Conservation (phyloP, 35 echinoderm and acorn worm genomes). For the Acanthaster planci region DNA sequence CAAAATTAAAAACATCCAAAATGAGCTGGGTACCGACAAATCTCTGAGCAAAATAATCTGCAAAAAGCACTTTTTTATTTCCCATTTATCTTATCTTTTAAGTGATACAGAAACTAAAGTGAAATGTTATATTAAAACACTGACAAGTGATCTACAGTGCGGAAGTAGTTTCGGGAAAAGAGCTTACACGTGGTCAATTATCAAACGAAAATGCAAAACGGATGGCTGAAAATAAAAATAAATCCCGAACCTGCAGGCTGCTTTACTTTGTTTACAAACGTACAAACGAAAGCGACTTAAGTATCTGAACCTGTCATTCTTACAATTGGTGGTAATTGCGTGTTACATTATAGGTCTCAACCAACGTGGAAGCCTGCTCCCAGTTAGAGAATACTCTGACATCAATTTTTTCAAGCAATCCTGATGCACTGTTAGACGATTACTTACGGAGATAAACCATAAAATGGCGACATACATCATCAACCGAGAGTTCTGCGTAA, state of each 20-base stretch:
- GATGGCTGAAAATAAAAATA: conserved; percentile 1
- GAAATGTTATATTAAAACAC: background rate
- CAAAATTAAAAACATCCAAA: conserved; percentile 5
- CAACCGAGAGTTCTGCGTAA: background rate
- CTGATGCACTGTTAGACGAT: too few relatives aligned
- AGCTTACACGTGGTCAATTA: background rate
- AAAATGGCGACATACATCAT: too few relatives aligned
- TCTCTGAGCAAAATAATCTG: background rate
- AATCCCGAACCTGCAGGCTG: conserved; percentile 17
- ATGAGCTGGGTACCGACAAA: background rate
- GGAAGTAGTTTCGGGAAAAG: background rate
- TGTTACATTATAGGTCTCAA: background rate
- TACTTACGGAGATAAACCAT: too few relatives aligned
- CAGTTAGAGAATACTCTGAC: background rate
- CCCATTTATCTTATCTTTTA: background rate
- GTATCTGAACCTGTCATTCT: background rate
- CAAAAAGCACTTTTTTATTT: conserved; percentile 18
- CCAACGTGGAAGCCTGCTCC: conserved; percentile 4
- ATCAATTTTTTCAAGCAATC: too few relatives aligned
- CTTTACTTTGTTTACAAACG: background rate
- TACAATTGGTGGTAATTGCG: background rate
- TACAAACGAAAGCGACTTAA: conserved; percentile 15
- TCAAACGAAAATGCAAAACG: conserved; percentile 1
- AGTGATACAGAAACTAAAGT: background rate
- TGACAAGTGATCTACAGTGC: background rate